Conservation (phyloP, 2,888 invertebrate genomes). For the Marasmarcha lunaedactyla region DNA sequence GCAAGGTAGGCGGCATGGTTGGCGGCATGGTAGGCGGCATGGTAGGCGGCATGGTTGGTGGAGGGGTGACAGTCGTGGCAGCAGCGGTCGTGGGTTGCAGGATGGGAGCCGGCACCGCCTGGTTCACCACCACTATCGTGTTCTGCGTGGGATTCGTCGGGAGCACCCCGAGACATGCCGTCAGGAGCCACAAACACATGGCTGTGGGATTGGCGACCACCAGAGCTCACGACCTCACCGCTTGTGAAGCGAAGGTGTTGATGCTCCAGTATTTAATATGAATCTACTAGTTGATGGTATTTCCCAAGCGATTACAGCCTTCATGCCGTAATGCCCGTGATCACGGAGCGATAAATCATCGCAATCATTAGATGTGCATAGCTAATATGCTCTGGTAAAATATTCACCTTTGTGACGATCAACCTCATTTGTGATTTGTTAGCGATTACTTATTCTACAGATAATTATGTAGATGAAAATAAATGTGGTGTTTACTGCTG, state of each 20-base stretch:
- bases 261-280: constrained; percentile 49
- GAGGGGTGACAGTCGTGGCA: constrained; percentile 16
- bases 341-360: constrained; percentile 55
- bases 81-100: constrained; percentile 13
- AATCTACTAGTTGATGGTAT: constrained; percentile 55
- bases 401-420: background rate
- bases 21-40: constrained; percentile 14
- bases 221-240: background rate
- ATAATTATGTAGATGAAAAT: background rate
- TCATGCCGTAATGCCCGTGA: constrained; percentile 58
- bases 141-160: constrained; percentile 38
- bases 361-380: constrained; percentile 57
- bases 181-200: constrained; percentile 64
- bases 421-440: background rate
- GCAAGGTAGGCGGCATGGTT: constrained; percentile 5
- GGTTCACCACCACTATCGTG: constrained; percentile 39
- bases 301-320: constrained; percentile 60
- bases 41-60: constrained; percentile 12
- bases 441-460: background rate
- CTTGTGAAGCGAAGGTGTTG: constrained; percentile 22
- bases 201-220: constrained; percentile 6
- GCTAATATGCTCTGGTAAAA: constrained; percentile 25
- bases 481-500: background rate
- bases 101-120: constrained; percentile 17
- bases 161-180: constrained; percentile 55